Conservation (phyloP, 1,140 invertebrate species). For the Chelonus insularis region DNA sequence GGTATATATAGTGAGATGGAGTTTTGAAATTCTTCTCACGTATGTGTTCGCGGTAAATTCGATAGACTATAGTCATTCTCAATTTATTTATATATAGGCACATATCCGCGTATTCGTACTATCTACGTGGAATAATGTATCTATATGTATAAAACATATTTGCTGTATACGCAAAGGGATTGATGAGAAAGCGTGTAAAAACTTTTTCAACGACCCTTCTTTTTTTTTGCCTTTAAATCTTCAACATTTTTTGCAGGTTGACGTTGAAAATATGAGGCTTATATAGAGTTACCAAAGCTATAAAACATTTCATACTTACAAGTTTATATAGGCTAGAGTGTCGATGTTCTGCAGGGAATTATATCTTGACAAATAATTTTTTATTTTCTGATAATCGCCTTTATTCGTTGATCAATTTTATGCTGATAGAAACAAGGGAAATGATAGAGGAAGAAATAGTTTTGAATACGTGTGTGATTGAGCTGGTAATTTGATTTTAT, state of each 20-base stretch:
- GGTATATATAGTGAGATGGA: not conserved
- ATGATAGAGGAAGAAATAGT: too few species aligned
- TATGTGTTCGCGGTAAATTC: constrained; percentile 26
- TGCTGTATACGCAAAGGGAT: constrained; percentile 5
- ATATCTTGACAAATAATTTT: too few species aligned
- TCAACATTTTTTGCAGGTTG: constrained; percentile 7
- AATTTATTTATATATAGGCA: constrained; percentile 2
- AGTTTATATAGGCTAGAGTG: too few species aligned
- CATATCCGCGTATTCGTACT: not conserved
- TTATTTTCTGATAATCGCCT: too few species aligned
- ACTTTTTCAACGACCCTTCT: constrained; percentile 15
- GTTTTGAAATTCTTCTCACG: constrained; percentile 24
- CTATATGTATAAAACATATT: not conserved
- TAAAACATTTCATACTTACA: constrained; percentile 10
- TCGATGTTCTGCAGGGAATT: too few species aligned
- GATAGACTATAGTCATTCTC: constrained; percentile 26
- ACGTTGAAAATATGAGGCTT: constrained; percentile 22
- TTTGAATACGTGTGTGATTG: too few species aligned
- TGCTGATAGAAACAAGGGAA: not conserved
- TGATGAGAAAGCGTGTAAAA: constrained; percentile 19
- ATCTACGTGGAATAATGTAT: too few species aligned
- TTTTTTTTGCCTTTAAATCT: constrained; percentile 22
- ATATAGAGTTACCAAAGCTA: constrained; percentile 5
- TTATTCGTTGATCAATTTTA: too few species aligned
- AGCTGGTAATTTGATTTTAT: too few species aligned